These are phyloP conservation scores for Phyllotreta striolata DNA, from an alignment of 2,888 invertebrate species.

Conservation along the genomic window DNA sequence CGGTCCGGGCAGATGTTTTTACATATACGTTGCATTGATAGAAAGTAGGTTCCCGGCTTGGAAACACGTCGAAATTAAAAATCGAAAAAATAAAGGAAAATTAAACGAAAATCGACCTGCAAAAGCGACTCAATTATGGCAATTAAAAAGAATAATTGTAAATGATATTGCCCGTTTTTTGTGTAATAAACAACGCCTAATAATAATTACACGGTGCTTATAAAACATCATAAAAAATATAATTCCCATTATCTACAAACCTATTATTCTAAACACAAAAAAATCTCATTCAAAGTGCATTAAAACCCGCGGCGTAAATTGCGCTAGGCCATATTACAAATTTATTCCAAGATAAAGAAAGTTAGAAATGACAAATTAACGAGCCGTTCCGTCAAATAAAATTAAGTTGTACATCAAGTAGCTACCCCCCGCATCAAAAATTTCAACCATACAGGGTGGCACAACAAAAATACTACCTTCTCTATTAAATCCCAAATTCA, in stretches of 20 bases:
- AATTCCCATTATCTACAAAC: no score
- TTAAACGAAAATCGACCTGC: no score
- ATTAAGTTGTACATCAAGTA: constrained; percentile 50
- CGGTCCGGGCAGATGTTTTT: constrained; percentile 35
- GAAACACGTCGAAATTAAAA: constrained; percentile 14
- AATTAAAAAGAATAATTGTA: constrained; percentile 1
- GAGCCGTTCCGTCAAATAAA: constrained; percentile 42
- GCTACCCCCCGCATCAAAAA: constrained; percentile 43
- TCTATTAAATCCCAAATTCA: neutral
- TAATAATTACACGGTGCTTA: no score
- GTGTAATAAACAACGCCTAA: no score
- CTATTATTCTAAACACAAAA: neutral
- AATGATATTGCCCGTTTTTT: neutral
- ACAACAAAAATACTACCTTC: neutral
- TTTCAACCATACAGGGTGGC: constrained; percentile 27
- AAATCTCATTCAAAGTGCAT: constrained; percentile 6
- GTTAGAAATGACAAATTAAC: constrained; percentile 38
- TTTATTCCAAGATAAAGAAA: constrained; percentile 7
- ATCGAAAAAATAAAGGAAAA: constrained; percentile 8
- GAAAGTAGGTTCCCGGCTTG: constrained; percentile 32
- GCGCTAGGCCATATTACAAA: constrained; percentile 25
- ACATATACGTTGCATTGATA: constrained; percentile 29
- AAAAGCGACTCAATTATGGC: neutral
- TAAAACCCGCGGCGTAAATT: constrained; percentile 29
- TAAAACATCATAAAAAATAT: no score